phyloP scores from a whole-genome alignment of 2,888 invertebrate genomes.

The Adela reaumurella region DNA sequence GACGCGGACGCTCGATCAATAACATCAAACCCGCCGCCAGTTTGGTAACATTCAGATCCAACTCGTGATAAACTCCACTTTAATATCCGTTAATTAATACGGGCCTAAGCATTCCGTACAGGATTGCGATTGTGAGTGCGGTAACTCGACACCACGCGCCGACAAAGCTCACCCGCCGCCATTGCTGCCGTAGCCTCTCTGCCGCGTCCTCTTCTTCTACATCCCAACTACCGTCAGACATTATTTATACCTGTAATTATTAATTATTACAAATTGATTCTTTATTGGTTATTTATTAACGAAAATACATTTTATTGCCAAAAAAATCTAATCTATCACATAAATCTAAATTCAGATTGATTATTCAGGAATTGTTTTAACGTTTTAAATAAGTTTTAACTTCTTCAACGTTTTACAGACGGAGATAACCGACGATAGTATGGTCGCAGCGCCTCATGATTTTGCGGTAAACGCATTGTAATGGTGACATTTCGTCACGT shows the following conservation, averaged over 20 bases:
- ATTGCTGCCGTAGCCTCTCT: slow-evolving; percentile 26
- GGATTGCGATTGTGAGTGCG: slow-evolving; percentile 46
- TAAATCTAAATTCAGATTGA: not conserved
- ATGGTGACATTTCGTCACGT: no score
- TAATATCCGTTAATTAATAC: slow-evolving; percentile 56
- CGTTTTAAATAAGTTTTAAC: not conserved
- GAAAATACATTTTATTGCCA: not conserved
- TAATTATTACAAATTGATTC: slow-evolving; percentile 49
- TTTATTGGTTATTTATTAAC: slow-evolving; percentile 39
- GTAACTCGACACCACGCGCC: slow-evolving; percentile 35
- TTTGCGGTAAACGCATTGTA: no score
- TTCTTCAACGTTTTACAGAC: not conserved
- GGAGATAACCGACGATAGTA: no score
- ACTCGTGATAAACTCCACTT: slow-evolving; percentile 48
- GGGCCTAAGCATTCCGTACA: slow-evolving; percentile 41
- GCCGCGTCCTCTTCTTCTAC: no score
- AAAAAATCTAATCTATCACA: no score
- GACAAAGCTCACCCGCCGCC: slow-evolving; percentile 43
- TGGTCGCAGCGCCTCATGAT: no score
- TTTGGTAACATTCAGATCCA: slow-evolving; percentile 52
- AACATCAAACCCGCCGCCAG: slow-evolving; percentile 42
- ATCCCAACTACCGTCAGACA: not conserved
- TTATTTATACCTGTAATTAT: slow-evolving; percentile 46
- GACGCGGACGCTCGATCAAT: slow-evolving; percentile 17
- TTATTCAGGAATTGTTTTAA: not conserved